Evolutionary conservation across 1,140 invertebrate genomes (phyloP).

Genomic region (Lasioglossum albipes): DNA sequence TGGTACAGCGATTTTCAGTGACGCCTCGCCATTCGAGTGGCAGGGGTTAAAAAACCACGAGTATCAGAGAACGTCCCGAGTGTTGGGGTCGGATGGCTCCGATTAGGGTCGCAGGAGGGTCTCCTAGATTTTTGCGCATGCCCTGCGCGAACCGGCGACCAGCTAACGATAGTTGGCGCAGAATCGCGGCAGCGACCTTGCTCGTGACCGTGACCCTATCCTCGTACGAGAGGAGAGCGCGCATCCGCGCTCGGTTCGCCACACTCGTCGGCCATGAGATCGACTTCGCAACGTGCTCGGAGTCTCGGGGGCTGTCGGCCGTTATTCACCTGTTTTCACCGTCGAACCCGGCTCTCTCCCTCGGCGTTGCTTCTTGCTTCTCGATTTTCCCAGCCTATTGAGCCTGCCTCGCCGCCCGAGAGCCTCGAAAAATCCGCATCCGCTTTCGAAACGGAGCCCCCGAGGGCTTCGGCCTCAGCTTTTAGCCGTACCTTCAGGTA

Average conservation of each 20-base stretch:
- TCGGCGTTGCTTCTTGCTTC: constrained; percentile 45
- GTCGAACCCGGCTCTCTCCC: constrained; percentile 60
- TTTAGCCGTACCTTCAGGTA: not conserved
- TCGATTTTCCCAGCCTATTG: constrained; percentile 42
- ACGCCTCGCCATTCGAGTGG: no score
- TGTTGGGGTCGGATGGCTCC: no score
- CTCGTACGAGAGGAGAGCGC: constrained; percentile 47
- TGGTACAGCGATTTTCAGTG: no score
- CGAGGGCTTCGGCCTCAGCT: no score
- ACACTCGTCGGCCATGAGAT: constrained; percentile 72
- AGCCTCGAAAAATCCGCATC: constrained; percentile 17
- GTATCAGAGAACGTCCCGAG: no score
- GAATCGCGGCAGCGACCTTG: constrained; percentile 73
- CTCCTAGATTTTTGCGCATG: constrained; percentile 50
- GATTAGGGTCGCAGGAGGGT: no score
- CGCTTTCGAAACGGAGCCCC: not conserved
- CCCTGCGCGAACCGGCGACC: constrained; percentile 35
- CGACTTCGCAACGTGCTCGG: constrained; percentile 56
- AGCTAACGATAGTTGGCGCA: constrained; percentile 50
- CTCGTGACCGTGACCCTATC: constrained; percentile 71
- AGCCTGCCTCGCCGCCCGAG: constrained; percentile 11
- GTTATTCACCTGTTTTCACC: constrained; percentile 75
- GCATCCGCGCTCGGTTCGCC: constrained; percentile 65
- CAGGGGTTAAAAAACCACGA: no score
- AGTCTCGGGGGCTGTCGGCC: constrained; percentile 71